A percentile compares a stretch with the other conserved stretches of the same genome.
Conservation (phyloP, 2,888 invertebrate species). For the Sarcophaga caerulescens region DNA sequence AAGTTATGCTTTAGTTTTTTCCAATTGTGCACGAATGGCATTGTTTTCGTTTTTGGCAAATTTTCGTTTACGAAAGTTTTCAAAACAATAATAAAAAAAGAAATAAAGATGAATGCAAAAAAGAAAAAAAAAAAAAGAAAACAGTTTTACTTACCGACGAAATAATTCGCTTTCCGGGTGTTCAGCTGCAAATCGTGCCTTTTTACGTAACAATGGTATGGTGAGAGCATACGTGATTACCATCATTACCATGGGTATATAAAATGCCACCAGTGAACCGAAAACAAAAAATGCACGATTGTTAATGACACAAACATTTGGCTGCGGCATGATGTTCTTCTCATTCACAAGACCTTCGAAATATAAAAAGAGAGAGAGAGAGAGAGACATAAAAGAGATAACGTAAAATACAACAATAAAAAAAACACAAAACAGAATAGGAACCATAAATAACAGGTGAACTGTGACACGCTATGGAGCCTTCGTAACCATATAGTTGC, state of each 20-base stretch:
- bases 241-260: slow-evolving; percentile 97
- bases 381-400: slow-evolving; percentile 9
- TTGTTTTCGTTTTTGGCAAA: too few relatives aligned
- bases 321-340: slow-evolving; percentile 90
- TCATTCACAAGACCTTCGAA: slow-evolving; percentile 87
- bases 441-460: slow-evolving; percentile 31
- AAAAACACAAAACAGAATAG: slow-evolving; percentile 3
- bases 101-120: background rate
- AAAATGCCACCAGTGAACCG: slow-evolving; percentile 96
- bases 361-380: slow-evolving; percentile 39
- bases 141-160: slow-evolving; percentile 78
- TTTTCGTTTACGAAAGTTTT: too few relatives aligned
- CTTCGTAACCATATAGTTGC: too few relatives aligned
- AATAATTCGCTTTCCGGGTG: slow-evolving; percentile 85
- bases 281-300: slow-evolving; percentile 93
- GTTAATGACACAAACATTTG: slow-evolving; percentile 90
- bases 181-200: slow-evolving; percentile 87
- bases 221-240: slow-evolving; percentile 95
- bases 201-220: slow-evolving; percentile 91
- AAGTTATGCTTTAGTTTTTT: too few relatives aligned
- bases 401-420: background rate
- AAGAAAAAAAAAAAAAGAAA: slow-evolving; percentile 23
- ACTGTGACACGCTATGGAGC: background rate
- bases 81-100: background rate
- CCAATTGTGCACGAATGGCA: too few relatives aligned